Percentiles rank a stretch among this genome's conserved stretches.
These are phyloP conservation scores for Torymus aiolomorphi DNA, from an alignment of 2,888 invertebrate species.

Conservation along the genomic window DNA sequence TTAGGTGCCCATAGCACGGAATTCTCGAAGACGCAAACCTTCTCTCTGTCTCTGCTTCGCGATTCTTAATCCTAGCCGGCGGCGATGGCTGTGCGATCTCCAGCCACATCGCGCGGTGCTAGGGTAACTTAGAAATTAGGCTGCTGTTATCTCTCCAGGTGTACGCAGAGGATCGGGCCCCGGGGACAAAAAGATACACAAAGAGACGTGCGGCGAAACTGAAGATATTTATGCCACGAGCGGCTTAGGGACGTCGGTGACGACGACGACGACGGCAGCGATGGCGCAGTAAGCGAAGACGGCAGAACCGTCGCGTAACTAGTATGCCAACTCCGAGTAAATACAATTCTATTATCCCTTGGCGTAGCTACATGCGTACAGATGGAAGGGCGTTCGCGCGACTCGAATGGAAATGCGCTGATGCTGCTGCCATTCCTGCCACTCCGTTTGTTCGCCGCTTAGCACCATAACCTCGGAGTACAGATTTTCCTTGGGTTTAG, in stretches of 20 bases:
- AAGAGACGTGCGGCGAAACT: conserved; percentile 62
- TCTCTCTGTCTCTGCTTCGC: too few species aligned
- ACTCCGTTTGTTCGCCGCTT: too few species aligned
- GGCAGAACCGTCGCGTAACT: conserved; percentile 67
- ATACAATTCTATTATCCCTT: conserved; percentile 72
- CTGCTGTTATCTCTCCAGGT: conserved; percentile 23
- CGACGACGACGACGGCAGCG: too few species aligned
- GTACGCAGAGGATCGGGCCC: conserved; percentile 4
- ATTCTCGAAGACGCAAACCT: too few species aligned
- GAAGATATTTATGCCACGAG: conserved; percentile 70
- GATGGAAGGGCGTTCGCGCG: conserved; percentile 2
- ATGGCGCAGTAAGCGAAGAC: too few species aligned
- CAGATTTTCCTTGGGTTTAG: too few species aligned
- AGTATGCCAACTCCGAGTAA: conserved; percentile 73
- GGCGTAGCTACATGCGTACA: conserved; percentile 23
- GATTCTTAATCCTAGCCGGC: too few species aligned
- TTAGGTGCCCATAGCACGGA: too few species aligned
- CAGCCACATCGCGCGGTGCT: conserved; percentile 41
- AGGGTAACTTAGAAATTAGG: conserved; percentile 61
- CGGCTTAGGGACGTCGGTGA: too few species aligned
- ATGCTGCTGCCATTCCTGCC: too few species aligned
- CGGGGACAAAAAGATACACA: conserved; percentile 50
- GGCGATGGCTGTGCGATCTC: too few species aligned
- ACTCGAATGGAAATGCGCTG: conserved; percentile 39
- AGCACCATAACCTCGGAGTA: too few species aligned